Evolutionary conservation across 2,797 vertebrate species (phyloP).

Genomic region (Pangasius krempfi): DNA sequence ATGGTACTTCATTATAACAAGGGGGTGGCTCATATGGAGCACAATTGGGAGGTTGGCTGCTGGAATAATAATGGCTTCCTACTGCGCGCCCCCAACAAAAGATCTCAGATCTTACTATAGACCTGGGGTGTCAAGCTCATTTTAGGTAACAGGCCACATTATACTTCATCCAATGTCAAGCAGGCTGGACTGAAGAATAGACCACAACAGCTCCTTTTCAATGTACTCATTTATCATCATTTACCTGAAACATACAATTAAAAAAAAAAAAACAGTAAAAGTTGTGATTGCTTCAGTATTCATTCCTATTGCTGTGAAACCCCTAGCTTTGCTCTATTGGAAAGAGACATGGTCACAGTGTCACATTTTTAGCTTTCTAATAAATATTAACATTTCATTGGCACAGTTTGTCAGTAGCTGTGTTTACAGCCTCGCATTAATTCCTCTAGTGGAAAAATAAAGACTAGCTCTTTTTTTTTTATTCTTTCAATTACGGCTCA

Average conservation of each 20-base stretch:
- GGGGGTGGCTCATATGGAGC: slow-evolving; percentile 36
- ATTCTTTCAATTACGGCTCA: neutral
- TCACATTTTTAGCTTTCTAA: neutral
- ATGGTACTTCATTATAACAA: slow-evolving; percentile 31
- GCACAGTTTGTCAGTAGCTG: neutral
- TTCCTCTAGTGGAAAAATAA: neutral
- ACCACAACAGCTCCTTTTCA: neutral
- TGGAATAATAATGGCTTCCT: slow-evolving; percentile 21
- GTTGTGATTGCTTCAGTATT: neutral
- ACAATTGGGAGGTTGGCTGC: slow-evolving; percentile 7
- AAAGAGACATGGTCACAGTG: neutral
- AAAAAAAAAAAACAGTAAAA: neutral
- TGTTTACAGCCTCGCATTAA: neutral
- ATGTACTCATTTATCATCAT: neutral
- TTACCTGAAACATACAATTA: too few species aligned
- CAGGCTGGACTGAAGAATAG: neutral
- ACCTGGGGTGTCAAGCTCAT: slow-evolving; percentile 12
- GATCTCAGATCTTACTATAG: slow-evolving; percentile 2
- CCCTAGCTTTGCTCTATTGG: neutral
- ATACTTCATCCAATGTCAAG: neutral
- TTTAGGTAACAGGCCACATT: neutral
- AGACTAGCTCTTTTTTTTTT: neutral
- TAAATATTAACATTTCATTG: neutral
- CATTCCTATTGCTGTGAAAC: neutral
- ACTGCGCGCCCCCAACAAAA: neutral